Percentiles rank a stretch among this genome's conserved stretches.
phyloP scores from a whole-genome alignment of 1,140 invertebrate species.

The Rhopalosiphum padi region DNA sequence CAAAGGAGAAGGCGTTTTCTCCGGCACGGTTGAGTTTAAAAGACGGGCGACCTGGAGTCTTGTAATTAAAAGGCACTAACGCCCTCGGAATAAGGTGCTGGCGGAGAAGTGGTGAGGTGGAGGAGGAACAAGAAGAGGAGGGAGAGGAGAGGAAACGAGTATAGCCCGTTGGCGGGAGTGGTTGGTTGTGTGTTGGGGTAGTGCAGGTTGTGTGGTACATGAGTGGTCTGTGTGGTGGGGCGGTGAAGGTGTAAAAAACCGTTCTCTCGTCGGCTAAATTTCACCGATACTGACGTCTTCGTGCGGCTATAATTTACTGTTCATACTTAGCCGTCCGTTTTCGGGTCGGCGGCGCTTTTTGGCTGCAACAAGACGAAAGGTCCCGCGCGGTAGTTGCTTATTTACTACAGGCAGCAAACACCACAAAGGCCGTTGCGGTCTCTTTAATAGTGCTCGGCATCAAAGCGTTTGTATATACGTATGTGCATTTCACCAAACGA shows the following conservation, averaged over 20 bases:
- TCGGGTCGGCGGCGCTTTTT: background rate
- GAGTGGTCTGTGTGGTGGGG: background rate
- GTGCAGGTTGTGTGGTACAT: background rate
- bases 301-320: constrained; percentile 45
- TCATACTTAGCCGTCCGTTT: constrained; percentile 43
- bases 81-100: background rate
- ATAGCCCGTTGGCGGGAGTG: background rate
- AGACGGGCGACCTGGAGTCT: constrained; percentile 31
- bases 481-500: background rate
- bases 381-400: constrained; percentile 19
- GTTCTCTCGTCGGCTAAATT: constrained; percentile 22
- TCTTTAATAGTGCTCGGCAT: background rate
- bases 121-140: too few relatives aligned
- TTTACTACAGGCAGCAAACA: constrained; percentile 1
- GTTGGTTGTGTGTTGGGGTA: background rate
- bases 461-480: constrained; percentile 21
- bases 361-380: background rate
- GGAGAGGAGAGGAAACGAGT: background rate
- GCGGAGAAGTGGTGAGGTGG: too few relatives aligned
- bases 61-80: constrained; percentile 56
- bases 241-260: background rate
- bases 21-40: constrained; percentile 30
- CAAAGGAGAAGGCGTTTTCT: constrained; percentile 57
- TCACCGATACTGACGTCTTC: constrained; percentile 9
- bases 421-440: constrained; percentile 40